Evolutionary conservation across 2,888 invertebrate genomes (phyloP), one percentile per base, ranked within the genome.

Genomic region (Ferrisia virgata): DNA sequence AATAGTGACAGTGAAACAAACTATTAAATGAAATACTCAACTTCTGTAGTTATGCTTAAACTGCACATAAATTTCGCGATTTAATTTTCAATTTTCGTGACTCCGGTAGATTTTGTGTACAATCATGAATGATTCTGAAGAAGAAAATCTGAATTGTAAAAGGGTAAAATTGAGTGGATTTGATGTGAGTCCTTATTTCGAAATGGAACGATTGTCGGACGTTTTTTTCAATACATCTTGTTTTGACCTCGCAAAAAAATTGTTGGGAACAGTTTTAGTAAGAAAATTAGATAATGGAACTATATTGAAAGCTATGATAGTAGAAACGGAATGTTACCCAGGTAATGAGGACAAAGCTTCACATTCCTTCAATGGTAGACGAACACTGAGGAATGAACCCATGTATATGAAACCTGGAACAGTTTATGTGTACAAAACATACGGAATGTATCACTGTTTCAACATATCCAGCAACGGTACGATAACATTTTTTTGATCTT

Each of bases 391-490:
- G 86, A 93, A 92, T 87, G 90, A 91, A 86, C 92, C 94, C 0
- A 93, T 94, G 93, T 94, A 91, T 87, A 93, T 93, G 93, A 88
- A 89, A 82, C 91, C 93, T 25, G 94, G 94, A 18, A 94, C 94
- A 11, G 90, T 91, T 33, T 94, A 92, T 88, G 92, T 94, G 3
- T 94, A 94, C 87, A 89, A 92, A 86, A 93, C 93, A 0, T 94
- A 94, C 87, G 94, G 94, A 86, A 93, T 93, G 91, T 93, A 94
- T 87, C 90, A 91, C 87, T 93, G 93, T 87, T 91, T 94, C 87
- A 94, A 94, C 88, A 92, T 94, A 85, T 93, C 93, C 39, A 91
- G 92, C 86, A 88, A 89, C 89, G 92, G 92, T 92, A 87, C 86
- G 86, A 85, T 5, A 28, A 36, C 6, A 39, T n/a, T 28, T 22